phyloP scores from a whole-genome alignment of 2,797 vertebrate genomes.

The Pangasius djambal region DNA sequence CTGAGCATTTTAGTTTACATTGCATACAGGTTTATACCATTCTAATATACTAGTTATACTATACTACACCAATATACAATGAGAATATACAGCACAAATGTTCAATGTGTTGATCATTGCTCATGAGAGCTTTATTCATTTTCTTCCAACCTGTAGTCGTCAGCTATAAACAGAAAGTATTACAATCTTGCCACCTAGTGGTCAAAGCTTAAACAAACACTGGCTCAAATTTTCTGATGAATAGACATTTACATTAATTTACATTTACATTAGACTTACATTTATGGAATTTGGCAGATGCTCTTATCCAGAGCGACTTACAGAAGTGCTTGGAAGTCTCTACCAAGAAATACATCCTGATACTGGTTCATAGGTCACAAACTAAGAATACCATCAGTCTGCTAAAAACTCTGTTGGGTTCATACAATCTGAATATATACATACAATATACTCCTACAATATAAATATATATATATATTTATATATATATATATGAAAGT shows the following conservation, averaged over 20 bases:
- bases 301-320: too few relatives aligned
- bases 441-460: too few relatives aligned
- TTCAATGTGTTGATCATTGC: background rate
- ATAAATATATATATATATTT: too few relatives aligned
- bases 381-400: too few relatives aligned
- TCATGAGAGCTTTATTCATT: background rate
- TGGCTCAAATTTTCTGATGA: background rate
- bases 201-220: slow-evolving; percentile 1
- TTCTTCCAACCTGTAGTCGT: background rate
- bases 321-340: too few relatives aligned
- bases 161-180: background rate
- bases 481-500: too few relatives aligned
- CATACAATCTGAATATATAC: too few relatives aligned
- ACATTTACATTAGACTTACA: too few relatives aligned
- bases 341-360: too few relatives aligned
- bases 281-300: too few relatives aligned
- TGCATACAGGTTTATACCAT: background rate
- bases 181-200: slow-evolving; percentile 40
- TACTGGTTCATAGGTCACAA: too few relatives aligned
- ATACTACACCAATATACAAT: background rate
- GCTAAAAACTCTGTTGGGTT: too few relatives aligned
- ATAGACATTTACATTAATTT: background rate
- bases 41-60: background rate
- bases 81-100: background rate
- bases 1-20: background rate